Evolutionary conservation across 2,113 vertebrate genomes (phyloP), one percentile per base, ranked within the genome.

Genomic region (mouse (Mus musculus)): DNA sequence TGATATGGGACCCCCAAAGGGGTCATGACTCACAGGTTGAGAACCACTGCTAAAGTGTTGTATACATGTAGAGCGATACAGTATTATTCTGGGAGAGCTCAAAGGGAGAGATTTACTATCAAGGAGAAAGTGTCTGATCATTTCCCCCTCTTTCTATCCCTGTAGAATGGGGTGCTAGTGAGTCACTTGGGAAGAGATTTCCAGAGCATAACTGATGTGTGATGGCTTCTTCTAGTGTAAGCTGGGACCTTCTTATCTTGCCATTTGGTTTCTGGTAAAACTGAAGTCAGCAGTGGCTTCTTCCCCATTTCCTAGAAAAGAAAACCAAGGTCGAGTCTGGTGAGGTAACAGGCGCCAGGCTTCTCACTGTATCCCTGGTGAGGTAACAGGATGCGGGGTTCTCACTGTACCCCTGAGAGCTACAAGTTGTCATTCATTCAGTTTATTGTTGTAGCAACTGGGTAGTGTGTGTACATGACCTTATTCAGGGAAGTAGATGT

Each of bases 231-330:
- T 84, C 77, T 14, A 86, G 46, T 36, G 1, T 46, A 61, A 90
- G 14, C 69, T 65, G 42, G 17, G 84, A n/a, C 12, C 19, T 88
- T 95, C 94, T 96, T 95, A 93, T 95, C 86, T 89, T 63, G 69
- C 12, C 13, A 33, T 28, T 81, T 89, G 61, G 69, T 89, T 97
- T 97, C 96, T 90, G 3, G 88, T 96, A 95, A 97, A 91, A 87
- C 56, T 20, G 91, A 95, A 95, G 91, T 97, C 94, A 95, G 85
- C 86, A 36, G 49, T 95, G 96, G 94, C 73, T 73, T 97, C 97
- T 97, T 98, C 97, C 95, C 89, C 89, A 95, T 97, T 97, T 97
- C 96, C 1, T 80, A 97, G 97, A 98, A 98, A 95, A 97, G 95
- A 93, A 90, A 92, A 94, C 75, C 88, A 76, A 95, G 54, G 84